Evolutionary conservation across 2,888 invertebrate genomes (phyloP), one percentile per base, ranked within the genome.

Genomic region (Ypsolopha sequella): DNA sequence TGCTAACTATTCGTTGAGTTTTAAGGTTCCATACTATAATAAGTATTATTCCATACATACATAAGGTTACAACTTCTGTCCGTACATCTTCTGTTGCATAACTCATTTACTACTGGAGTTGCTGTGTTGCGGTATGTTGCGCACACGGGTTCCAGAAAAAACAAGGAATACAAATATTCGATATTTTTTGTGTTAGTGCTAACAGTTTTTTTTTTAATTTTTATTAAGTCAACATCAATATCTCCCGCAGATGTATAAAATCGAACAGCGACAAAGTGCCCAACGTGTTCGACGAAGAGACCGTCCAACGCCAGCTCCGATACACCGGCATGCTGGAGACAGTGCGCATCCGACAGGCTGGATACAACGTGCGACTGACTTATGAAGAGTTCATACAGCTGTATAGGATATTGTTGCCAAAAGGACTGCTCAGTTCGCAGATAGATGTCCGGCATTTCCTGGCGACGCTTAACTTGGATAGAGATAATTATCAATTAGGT

Each of bases 271-370:
- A 95, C 60, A 98, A 98, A 89, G 92, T 95, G 56, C 93, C 98
- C 0, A 96, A 96, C 72, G 92, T 92, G 59, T 98, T 98, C 78
- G 96, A 97, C 74, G 95, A 97, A 64, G 95, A 95, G 56, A 95
- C 97, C 0, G 97, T 98, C 7, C 93, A 97, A 65, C 88, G 97
- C 50, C 89, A 89, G 57, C 86, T 98, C 53, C 89, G 97, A 8
- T 98, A 98, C 78, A 98, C 98, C 0, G 98, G 98, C 55, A 98
- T 98, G 98, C 71, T 98, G 64, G 98, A 98, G 72, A 98, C 98
- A 0, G 98, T 98, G 10, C 88, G 97, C 61, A 98, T 98, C 57
- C 88, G 98, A 49, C 95, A 97, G 70, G 97, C 97, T 1, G 98
- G 98, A 1, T 98, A 97, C 84, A 97, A 97, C 76, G 97, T 98